phyloP scores from a whole-genome alignment of 2,797 vertebrate species.

The Gambusia yucatana region DNA sequence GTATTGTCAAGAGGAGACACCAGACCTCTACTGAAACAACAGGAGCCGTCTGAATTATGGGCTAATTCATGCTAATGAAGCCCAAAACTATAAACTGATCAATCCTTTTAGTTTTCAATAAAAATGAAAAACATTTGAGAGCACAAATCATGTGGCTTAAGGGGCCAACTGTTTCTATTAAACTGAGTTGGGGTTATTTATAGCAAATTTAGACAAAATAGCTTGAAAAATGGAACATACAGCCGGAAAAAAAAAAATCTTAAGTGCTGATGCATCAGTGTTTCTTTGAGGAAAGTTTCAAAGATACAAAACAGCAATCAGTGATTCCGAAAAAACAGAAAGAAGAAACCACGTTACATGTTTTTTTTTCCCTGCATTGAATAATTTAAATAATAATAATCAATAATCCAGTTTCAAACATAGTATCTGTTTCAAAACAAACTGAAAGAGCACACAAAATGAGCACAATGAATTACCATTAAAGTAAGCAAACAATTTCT shows the following conservation, averaged over 20 bases:
- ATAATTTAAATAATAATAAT: neutral
- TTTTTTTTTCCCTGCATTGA: neutral
- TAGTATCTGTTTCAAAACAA: neutral
- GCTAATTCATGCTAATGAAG: neutral
- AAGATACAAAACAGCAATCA: neutral
- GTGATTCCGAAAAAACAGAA: neutral
- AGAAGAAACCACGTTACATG: neutral
- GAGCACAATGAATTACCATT: neutral
- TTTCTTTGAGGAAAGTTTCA: neutral
- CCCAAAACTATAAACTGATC: neutral
- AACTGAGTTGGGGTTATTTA: neutral
- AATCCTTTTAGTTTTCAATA: neutral
- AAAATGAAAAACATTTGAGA: neutral
- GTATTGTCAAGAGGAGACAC: neutral
- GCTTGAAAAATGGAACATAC: neutral
- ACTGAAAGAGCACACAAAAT: neutral
- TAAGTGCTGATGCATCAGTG: neutral
- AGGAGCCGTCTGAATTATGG: too few species aligned
- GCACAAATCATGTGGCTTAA: neutral
- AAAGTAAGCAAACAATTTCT: neutral
- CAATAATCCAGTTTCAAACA: neutral
- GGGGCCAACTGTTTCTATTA: neutral
- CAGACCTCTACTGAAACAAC: neutral
- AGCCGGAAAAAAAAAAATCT: neutral
- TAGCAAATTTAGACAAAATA: neutral